Percentiles rank a stretch among this genome's conserved stretches.
phyloP scores from a whole-genome alignment of 92 coral and sea anemone species.

The Hydrozoanthus gracilis region DNA sequence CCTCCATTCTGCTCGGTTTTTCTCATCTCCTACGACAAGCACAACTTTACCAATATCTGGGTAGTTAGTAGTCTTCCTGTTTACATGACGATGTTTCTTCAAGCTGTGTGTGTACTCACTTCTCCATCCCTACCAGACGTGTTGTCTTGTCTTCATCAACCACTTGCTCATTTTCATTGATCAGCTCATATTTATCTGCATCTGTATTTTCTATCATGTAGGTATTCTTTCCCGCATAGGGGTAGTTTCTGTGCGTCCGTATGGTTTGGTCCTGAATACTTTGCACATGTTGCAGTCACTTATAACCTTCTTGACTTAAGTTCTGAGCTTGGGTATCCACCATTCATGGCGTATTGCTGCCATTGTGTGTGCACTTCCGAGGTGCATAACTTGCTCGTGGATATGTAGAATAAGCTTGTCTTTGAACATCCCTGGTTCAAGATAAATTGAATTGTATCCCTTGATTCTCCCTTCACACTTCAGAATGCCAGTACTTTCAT shows the following conservation, averaged over 20 bases:
- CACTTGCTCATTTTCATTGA: conserved; percentile 15
- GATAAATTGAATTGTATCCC: conserved; percentile 67
- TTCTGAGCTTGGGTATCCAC: conserved; percentile 73
- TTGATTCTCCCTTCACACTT: conserved; percentile 66
- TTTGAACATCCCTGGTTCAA: conserved; percentile 62
- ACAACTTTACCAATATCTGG: conserved; percentile 58
- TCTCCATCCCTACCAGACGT: conserved; percentile 17
- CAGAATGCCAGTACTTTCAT: conserved; percentile 50
- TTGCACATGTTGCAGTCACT: conserved; percentile 64
- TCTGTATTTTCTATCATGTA: conserved; percentile 31
- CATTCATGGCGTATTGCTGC: conserved; percentile 69
- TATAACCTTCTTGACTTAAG: conserved; percentile 64
- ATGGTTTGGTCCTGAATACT: conserved; percentile 55
- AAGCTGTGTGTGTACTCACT: conserved; percentile 54
- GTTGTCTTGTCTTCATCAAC: conserved; percentile 36
- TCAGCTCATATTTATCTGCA: conserved; percentile 32
- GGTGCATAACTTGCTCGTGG: conserved; percentile 59
- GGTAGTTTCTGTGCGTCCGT: conserved; percentile 63
- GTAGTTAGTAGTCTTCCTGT: conserved; percentile 20
- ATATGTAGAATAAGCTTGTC: conserved; percentile 67
- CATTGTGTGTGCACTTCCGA: conserved; percentile 72
- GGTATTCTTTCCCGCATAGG: conserved; percentile 38
- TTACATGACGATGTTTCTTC: conserved; percentile 53
- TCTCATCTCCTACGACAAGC: conserved; percentile 53
- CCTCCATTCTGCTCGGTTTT: conserved; percentile 51